These are phyloP conservation scores for Brachionichthys hirsutus DNA, from an alignment of 2,113 vertebrate species.

Conservation along the genomic window DNA sequence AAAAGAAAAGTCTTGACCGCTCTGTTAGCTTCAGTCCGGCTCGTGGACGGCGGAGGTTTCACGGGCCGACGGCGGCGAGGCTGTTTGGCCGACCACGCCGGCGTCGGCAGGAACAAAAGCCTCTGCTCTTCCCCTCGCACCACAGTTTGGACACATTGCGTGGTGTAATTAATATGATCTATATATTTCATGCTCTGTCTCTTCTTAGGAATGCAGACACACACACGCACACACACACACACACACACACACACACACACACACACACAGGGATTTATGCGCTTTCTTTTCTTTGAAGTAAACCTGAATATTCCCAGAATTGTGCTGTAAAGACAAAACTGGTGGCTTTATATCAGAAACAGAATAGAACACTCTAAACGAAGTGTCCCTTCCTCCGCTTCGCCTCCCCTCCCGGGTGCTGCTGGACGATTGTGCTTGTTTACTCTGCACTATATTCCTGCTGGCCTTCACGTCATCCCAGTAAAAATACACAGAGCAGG, in stretches of 20 bases:
- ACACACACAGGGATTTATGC: conserved; percentile 5
- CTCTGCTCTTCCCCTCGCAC: conserved; percentile 30
- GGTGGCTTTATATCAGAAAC: conserved; percentile 23
- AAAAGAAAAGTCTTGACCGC: not conserved
- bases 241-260: not conserved
- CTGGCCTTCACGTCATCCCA: conserved; percentile 52
- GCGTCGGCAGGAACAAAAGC: conserved; percentile 29
- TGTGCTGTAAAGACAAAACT: conserved; percentile 28
- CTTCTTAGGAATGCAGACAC: conserved; percentile 19
- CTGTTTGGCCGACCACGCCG: no score
- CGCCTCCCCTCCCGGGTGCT: conserved; percentile 38
- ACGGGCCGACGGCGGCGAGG: conserved; percentile 21
- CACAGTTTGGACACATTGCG: conserved; percentile 18
- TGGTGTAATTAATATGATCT: conserved; percentile 33
- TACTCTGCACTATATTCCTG: conserved; percentile 58
- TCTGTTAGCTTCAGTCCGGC: not conserved
- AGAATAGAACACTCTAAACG: conserved; percentile 41
- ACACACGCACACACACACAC: conserved; percentile 10
- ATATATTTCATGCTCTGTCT: conserved; percentile 29
- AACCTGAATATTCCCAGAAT: conserved; percentile 60
- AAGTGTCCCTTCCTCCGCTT: conserved; percentile 57
- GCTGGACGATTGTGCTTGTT: conserved; percentile 62
- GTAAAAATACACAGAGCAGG: conserved; percentile 69
- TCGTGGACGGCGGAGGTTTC: conserved; percentile 20
- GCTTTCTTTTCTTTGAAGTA: conserved; percentile 51